Conservation (phyloP, 2,797 vertebrate species). For the Dermochelys coriacea region DNA sequence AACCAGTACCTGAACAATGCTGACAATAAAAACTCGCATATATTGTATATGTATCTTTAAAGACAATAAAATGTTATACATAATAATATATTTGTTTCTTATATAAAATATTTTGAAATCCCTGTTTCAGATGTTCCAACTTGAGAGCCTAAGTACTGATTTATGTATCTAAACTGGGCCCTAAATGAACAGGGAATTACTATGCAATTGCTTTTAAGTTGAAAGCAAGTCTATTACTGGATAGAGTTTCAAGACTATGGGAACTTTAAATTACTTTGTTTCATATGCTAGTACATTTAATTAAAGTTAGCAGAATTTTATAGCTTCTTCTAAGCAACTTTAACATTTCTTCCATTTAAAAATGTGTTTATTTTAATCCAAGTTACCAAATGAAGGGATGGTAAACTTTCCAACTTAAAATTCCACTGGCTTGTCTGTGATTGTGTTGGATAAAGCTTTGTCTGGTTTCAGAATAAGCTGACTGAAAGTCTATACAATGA, state of each 20-base stretch:
- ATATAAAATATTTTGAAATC: neutral
- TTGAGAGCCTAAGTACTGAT: neutral
- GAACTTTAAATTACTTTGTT: neutral
- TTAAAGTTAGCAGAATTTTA: neutral
- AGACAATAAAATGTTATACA: neutral
- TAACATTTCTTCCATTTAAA: neutral
- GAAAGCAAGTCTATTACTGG: neutral
- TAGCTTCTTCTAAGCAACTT: neutral
- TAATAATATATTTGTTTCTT: neutral
- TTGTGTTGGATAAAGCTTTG: neutral
- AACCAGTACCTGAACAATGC: neutral
- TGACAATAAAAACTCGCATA: neutral
- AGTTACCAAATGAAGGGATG: neutral
- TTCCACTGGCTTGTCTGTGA: neutral
- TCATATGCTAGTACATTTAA: rapidly evolving
- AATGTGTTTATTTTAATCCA: neutral
- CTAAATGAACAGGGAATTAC: neutral
- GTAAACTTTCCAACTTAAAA: neutral
- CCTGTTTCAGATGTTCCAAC: neutral
- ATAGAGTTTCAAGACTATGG: neutral
- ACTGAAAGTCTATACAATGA: neutral
- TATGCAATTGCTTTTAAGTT: neutral
- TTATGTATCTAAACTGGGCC: neutral
- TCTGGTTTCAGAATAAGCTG: neutral
- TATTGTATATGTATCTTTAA: neutral